Base-by-base conservation (phyloP, 2,797 vertebrate genomes). In the Podargus strigoides region DNA sequence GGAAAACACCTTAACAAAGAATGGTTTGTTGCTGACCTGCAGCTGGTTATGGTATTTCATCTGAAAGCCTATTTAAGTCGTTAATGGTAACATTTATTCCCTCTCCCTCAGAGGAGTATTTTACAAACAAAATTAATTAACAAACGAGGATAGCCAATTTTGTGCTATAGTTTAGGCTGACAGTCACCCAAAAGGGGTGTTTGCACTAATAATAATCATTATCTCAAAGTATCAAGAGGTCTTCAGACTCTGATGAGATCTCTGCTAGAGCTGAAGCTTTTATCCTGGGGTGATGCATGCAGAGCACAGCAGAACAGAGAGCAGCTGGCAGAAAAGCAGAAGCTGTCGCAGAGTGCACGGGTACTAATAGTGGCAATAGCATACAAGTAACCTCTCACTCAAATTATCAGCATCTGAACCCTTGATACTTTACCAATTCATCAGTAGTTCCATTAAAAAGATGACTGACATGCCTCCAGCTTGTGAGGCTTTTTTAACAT, bases 1-100 rank as follows among this genome's bases (percentile, higher is more conserved):
- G 89, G 88, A 92, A 95, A 96, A 96, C 94, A 96, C 95, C 95
- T 97, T 96, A 96, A 97, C 95, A 97, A 97, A 96, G 95, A 95
- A 91, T 86, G 95, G 91, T 89, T 96, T 97, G 94, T 97, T 96
- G 93, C 93, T 95, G 94, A 97, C 95, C 95, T 97, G 95, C 95
- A 97, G 95, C 93, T 96, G 95, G 95, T 97, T 96, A 87, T 80
- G 90, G 93, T 12, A 94, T 96, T 95, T 94, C 74, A 90, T 93
- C 83, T 96, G 91, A 97, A 96, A 95, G 95, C 89, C 93, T 85
- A 94, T 96, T 96, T 94, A 91, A 93, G n/a, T 74, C 94, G 77
- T 94, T 94, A 96, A 95, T 95, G 90, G 95, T 79, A 94, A 95
- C 94, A 87, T 94, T 94, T 96, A 95, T 94, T 96, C 93, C 46